Percentiles rank a stretch among this genome's conserved stretches.
These are phyloP conservation scores for Thrips palmi DNA, from an alignment of 1,140 invertebrate species.

Conservation along the genomic window DNA sequence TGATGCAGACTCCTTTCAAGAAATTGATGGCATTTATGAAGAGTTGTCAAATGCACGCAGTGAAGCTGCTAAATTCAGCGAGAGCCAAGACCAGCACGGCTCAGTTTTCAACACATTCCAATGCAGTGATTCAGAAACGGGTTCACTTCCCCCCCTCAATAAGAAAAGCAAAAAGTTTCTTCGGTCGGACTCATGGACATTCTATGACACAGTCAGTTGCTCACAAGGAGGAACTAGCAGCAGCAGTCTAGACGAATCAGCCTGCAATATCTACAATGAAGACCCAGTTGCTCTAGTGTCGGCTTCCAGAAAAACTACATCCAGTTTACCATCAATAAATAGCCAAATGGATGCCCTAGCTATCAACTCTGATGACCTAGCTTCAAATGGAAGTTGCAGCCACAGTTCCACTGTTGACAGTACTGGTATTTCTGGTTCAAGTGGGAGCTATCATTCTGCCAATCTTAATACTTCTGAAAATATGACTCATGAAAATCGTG, in stretches of 20 bases:
- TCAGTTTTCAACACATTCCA: conserved; percentile 22
- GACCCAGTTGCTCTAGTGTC: conserved; percentile 17
- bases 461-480: no score
- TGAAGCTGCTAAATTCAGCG: no score
- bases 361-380: no score
- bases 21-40: conserved; percentile 16
- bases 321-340: conserved; percentile 17
- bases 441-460: no score
- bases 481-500: conserved; percentile 17
- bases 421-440: no score
- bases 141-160: conserved; percentile 17
- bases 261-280: conserved; percentile 11
- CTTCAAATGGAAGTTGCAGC: no score
- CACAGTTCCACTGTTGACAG: no score
- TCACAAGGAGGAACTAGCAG: background rate
- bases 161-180: conserved; percentile 19
- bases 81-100: no score
- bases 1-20: conserved; percentile 18
- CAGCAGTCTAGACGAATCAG: conserved; percentile 8
- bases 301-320: conserved; percentile 18
- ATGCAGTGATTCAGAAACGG: conserved; percentile 26
- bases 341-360: no score
- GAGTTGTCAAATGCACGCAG: conserved; percentile 15
- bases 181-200: conserved; percentile 33
- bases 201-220: conserved; percentile 25